A percentile compares a stretch with the other conserved stretches of the same genome.
These are phyloP conservation scores for Grapholita molesta DNA, from an alignment of 1,140 invertebrate species.

Conservation along the genomic window DNA sequence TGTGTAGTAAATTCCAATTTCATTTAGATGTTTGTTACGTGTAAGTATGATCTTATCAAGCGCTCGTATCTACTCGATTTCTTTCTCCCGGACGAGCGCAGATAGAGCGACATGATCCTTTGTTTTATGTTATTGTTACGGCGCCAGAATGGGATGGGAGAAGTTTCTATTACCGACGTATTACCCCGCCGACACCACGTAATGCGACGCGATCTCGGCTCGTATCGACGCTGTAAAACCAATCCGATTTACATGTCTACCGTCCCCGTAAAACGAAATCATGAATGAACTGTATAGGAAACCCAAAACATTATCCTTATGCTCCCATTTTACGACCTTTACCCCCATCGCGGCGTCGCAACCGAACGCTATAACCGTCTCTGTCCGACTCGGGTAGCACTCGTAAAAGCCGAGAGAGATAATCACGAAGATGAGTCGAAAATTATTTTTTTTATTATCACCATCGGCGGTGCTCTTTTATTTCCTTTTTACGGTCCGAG, in stretches of 20 bases:
- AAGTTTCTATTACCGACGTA: slow-evolving; percentile 67
- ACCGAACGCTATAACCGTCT: slow-evolving; percentile 59
- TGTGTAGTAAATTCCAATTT: not conserved
- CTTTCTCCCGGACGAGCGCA: not conserved
- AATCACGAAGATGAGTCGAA: slow-evolving; percentile 76
- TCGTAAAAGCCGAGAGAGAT: slow-evolving; percentile 67
- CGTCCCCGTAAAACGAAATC: slow-evolving; percentile 72
- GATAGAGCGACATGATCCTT: slow-evolving; percentile 10
- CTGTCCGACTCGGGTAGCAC: slow-evolving; percentile 39
- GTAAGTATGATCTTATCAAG: not conserved
- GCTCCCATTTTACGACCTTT: slow-evolving; percentile 77
- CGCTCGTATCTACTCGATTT: not conserved
- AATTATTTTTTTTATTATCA: slow-evolving; percentile 79
- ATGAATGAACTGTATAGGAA: slow-evolving; percentile 76
- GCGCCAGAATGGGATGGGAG: slow-evolving; percentile 26
- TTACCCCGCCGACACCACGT: slow-evolving; percentile 59
- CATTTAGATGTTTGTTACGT: not conserved
- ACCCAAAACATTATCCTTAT: slow-evolving; percentile 78
- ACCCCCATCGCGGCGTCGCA: slow-evolving; percentile 72
- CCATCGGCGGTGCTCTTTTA: slow-evolving; percentile 78
- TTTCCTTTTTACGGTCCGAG: slow-evolving; percentile 78
- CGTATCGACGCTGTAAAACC: slow-evolving; percentile 61
- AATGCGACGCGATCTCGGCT: slow-evolving; percentile 50
- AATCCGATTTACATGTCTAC: slow-evolving; percentile 76
- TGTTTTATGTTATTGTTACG: slow-evolving; percentile 17